A percentile compares a stretch with the other conserved stretches of the same genome.
Evolutionary conservation across 1,140 invertebrate genomes (phyloP).

Genomic region (Papilio machaon): DNA sequence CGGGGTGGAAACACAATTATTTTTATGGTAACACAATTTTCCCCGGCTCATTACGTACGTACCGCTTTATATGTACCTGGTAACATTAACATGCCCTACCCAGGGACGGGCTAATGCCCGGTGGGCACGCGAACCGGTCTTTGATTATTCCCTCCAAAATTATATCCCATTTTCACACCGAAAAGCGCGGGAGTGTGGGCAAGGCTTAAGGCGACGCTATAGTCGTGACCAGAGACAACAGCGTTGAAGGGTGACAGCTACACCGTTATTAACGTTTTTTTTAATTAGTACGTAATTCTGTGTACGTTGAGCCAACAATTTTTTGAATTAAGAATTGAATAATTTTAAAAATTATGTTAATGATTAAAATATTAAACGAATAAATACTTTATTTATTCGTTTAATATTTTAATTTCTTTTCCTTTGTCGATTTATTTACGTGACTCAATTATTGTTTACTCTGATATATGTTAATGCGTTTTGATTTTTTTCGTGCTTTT

Average conservation of each 20-base stretch:
- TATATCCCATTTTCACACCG: slow-evolving; percentile 80
- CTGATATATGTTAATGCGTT: slow-evolving; percentile 3
- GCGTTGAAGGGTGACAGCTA: slow-evolving; percentile 34
- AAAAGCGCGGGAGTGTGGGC: slow-evolving; percentile 57
- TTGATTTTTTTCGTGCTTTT: slow-evolving; percentile 12
- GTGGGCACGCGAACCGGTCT: slow-evolving; percentile 76
- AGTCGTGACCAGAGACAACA: slow-evolving; percentile 67
- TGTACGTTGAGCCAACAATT: neutral
- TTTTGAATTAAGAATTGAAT: neutral
- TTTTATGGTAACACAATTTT: slow-evolving; percentile 81
- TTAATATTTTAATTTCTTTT: neutral
- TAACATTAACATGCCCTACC: slow-evolving; percentile 77
- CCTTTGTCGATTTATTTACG: slow-evolving; percentile 37
- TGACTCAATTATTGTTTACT: neutral
- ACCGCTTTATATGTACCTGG: slow-evolving; percentile 67
- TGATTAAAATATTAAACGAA: no score
- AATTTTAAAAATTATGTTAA: neutral
- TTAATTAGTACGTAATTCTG: neutral
- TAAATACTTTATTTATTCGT: neutral
- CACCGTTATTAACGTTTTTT: neutral
- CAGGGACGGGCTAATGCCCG: slow-evolving; percentile 74
- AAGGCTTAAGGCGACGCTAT: slow-evolving; percentile 55
- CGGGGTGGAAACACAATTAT: slow-evolving; percentile 72
- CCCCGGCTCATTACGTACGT: slow-evolving; percentile 78
- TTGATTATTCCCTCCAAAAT: slow-evolving; percentile 80